These are phyloP conservation scores for Ochotona princeps DNA, from an alignment of 2,113 vertebrate genomes.

Conservation along the genomic window DNA sequence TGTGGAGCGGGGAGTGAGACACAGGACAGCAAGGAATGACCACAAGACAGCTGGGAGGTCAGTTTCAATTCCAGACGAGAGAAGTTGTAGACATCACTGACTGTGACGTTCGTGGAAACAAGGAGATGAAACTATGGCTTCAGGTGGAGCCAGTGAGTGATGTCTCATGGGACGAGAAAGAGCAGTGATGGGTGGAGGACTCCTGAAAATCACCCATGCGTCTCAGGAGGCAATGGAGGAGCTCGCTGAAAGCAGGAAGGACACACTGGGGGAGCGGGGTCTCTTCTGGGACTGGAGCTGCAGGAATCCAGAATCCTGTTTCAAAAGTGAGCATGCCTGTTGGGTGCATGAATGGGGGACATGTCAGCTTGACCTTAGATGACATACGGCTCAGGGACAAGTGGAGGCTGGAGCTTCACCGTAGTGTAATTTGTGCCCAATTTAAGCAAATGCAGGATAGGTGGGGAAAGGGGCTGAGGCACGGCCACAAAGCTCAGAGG, in stretches of 20 bases:
- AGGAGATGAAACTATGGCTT: too few relatives aligned
- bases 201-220: too few relatives aligned
- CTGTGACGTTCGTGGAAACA: too few relatives aligned
- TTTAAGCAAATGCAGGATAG: neutral
- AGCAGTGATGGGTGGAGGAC: too few relatives aligned
- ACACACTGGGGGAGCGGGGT: neutral
- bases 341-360: neutral
- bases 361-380: neutral
- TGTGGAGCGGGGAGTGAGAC: neutral
- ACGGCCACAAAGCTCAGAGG: neutral
- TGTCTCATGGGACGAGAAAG: too few relatives aligned
- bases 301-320: neutral
- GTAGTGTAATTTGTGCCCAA: neutral
- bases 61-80: neutral
- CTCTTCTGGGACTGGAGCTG: neutral
- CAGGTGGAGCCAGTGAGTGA: too few relatives aligned
- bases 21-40: neutral
- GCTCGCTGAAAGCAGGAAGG: neutral
- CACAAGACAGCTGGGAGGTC: neutral
- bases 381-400: neutral
- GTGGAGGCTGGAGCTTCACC: neutral
- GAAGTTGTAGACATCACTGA: neutral
- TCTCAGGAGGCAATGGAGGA: too few relatives aligned
- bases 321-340: neutral
- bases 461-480: neutral